Evolutionary conservation across 2,797 vertebrate genomes (phyloP).

Genomic region (Parambassis ranga): DNA sequence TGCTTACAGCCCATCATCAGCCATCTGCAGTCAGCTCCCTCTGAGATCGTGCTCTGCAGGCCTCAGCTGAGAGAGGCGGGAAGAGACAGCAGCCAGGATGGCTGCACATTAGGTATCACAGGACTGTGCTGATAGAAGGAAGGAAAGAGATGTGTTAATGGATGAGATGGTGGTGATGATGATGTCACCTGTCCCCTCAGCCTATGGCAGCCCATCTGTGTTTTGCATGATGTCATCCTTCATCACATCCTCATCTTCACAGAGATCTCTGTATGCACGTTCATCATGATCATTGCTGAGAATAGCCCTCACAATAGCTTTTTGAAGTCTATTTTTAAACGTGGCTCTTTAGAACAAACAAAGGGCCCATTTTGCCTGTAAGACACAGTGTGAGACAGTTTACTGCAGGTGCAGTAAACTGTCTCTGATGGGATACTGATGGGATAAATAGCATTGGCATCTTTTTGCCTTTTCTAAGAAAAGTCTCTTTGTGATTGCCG

Average conservation of each 20-base stretch:
- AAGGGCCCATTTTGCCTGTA: too few relatives aligned
- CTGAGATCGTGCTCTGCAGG: too few relatives aligned
- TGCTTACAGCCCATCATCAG: conserved; percentile 1
- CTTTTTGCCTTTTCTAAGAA: too few relatives aligned
- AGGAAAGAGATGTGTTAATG: neutral
- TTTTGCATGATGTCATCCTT: conserved; percentile 40
- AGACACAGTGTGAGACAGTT: too few relatives aligned
- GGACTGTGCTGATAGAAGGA: too few relatives aligned
- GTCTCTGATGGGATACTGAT: too few relatives aligned
- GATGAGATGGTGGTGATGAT: neutral
- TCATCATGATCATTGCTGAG: neutral
- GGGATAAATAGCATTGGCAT: too few relatives aligned
- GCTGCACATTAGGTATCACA: too few relatives aligned
- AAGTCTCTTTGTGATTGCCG: too few relatives aligned
- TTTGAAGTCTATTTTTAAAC: conserved; percentile 9
- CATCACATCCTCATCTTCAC: conserved; percentile 9
- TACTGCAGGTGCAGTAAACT: too few relatives aligned
- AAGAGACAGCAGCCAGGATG: too few relatives aligned
- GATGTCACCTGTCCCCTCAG: conserved; percentile 77
- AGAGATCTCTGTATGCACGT: neutral
- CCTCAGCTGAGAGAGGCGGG: too few relatives aligned
- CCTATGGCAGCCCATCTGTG: conserved; percentile 64
- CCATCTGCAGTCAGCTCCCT: neutral
- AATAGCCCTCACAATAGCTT: conserved; percentile 5
- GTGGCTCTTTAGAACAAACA: neutral